Percentiles rank a stretch among this genome's conserved stretches.
These are phyloP conservation scores for Plebejus melissa DNA, from an alignment of 2,888 invertebrate species.

Conservation along the genomic window DNA sequence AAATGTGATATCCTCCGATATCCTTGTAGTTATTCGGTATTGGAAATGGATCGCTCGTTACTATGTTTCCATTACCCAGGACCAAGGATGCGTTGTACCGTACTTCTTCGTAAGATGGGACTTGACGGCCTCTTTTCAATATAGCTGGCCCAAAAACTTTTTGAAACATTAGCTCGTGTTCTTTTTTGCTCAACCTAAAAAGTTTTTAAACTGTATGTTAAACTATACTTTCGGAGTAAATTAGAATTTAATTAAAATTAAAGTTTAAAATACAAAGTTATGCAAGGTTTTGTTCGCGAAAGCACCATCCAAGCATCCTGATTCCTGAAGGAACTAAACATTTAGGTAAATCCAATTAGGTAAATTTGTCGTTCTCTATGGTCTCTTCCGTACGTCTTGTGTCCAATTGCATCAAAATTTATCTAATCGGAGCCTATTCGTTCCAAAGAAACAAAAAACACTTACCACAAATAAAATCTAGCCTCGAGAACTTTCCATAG, in stretches of 20 bases:
- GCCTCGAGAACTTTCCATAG: background rate
- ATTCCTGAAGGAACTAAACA: no score
- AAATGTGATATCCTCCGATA: constrained; percentile 57
- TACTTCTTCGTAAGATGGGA: constrained; percentile 45
- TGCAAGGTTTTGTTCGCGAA: no score
- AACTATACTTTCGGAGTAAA: no score
- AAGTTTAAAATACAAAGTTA: no score
- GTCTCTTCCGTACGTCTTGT: no score
- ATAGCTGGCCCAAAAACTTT: constrained; percentile 34
- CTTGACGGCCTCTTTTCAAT: constrained; percentile 42
- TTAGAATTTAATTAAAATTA: no score
- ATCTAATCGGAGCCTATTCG: no score
- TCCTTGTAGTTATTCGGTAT: constrained; percentile 53
- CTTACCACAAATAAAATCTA: background rate
- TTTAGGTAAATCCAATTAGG: no score
- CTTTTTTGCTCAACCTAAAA: constrained; percentile 5
- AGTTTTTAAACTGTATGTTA: background rate
- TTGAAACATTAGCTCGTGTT: constrained; percentile 32
- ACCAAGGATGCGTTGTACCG: constrained; percentile 52
- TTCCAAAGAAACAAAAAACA: background rate
- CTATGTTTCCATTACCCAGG: constrained; percentile 55
- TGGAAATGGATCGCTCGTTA: constrained; percentile 43
- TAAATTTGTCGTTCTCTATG: no score
- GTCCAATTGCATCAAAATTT: no score
- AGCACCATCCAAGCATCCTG: no score